Percentiles rank a stretch among this genome's conserved stretches.
Conservation (phyloP, 2,888 invertebrate species). For the Cordilura impudica region DNA sequence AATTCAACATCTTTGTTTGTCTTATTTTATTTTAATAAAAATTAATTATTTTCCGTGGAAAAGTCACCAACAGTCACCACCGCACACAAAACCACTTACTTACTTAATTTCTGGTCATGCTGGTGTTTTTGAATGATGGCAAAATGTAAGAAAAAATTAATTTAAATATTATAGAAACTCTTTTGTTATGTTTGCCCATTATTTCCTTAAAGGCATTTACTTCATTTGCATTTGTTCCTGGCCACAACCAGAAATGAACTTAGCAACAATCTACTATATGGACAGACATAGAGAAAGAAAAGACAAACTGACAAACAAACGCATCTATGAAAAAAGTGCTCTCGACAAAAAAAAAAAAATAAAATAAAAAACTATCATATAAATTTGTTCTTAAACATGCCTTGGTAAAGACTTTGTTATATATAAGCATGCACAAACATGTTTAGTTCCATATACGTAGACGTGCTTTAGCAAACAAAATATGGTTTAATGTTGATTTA, state of each 20-base stretch:
- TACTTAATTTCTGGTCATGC: neutral
- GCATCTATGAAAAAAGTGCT: neutral
- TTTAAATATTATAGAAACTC: slow-evolving; percentile 6
- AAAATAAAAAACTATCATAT: neutral
- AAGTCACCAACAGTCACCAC: neutral
- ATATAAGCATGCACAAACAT: neutral
- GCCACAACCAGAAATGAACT: neutral
- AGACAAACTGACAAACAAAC: too few relatives aligned
- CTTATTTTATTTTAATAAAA: neutral
- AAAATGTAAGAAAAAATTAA: neutral
- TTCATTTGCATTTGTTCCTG: slow-evolving; percentile 16
- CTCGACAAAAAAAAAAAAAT: neutral
- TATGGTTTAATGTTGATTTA: slow-evolving; percentile 34
- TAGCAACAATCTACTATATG: neutral
- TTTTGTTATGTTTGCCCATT: slow-evolving; percentile 36
- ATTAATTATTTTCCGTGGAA: neutral
- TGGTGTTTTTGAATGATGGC: neutral
- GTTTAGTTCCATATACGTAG: neutral
- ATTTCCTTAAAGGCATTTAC: slow-evolving; percentile 31
- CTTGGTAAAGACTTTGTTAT: neutral
- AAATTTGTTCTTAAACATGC: neutral
- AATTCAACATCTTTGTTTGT: neutral
- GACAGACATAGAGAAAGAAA: too few relatives aligned
- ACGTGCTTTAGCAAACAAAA: neutral
- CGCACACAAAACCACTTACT: neutral